Conservation (phyloP, 2,888 invertebrate species). For the Neoscelio sp. region DNA sequence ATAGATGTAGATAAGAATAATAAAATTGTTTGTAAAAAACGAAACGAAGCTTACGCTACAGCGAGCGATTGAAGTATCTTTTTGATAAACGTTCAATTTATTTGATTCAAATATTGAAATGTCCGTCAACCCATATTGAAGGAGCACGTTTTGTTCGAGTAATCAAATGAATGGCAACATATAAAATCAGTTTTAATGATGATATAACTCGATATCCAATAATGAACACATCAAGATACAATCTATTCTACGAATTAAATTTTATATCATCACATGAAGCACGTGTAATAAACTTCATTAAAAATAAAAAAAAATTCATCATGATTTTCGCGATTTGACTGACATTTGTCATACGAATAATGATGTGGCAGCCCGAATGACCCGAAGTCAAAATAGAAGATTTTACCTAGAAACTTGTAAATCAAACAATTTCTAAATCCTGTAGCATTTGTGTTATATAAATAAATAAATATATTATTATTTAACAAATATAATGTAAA, state of each 20-base stretch:
- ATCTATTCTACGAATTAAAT: constrained; percentile 14
- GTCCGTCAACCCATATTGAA: constrained; percentile 19
- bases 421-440: too few relatives aligned
- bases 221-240: constrained; percentile 12
- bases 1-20: not conserved
- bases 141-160: constrained; percentile 17
- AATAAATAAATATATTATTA: too few relatives aligned
- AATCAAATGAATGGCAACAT: constrained; percentile 21
- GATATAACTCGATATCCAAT: constrained; percentile 11
- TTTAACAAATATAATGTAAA: too few relatives aligned
- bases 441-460: too few relatives aligned
- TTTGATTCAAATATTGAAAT: constrained; percentile 28
- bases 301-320: too few relatives aligned
- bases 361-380: too few relatives aligned
- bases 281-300: not conserved
- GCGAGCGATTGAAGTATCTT: constrained; percentile 24
- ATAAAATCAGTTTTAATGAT: constrained; percentile 27
- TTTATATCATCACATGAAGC: constrained; percentile 9
- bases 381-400: too few relatives aligned
- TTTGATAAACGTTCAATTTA: constrained; percentile 29
- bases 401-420: too few relatives aligned
- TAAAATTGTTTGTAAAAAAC: not conserved
- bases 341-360: too few relatives aligned
- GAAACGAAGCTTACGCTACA: constrained; percentile 18
- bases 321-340: too few relatives aligned